Evolutionary conservation across 2,113 vertebrate genomes (phyloP), one percentile per base, ranked within the genome.

Genomic region (Dicaeum eximium): DNA sequence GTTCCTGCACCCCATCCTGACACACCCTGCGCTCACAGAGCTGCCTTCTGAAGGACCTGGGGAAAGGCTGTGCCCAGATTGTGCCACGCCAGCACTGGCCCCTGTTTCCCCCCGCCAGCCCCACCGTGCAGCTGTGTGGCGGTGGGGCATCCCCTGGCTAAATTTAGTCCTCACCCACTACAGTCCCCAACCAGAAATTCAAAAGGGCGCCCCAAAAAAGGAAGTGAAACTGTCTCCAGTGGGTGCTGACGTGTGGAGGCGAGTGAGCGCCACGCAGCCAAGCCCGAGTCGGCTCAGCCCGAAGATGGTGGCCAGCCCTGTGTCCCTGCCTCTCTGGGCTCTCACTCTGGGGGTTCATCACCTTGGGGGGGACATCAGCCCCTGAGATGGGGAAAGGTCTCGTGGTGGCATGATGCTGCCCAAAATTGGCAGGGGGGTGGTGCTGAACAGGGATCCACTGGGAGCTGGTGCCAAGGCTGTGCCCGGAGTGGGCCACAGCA

Each of bases 1-100:
- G 28, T 15, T 70, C 37, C 77, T 57, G n/a, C 24, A 23, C 12
- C 15, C 44, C 30, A 15, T 40, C 30, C 51, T 3, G 0, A 3
- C 23, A 11, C 3, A 27, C 2, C 6, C 13, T 20, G 4, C 0
- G 0, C n/a, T 65, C 69, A 37, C 1, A 0, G 1, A 30, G 8
- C 40, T 1, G 0, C 28, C 25, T 44, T 35, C 74, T 1, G 2
- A 16, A 47, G 66, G 53, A 23, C 28, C 7, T 14, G 44, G 51
- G 40, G 73, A 60, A 35, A 51, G 51, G 53, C 53, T 24, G 15
- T n/a, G 71, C 60, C 45, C 77, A n/a, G 77, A 22, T 18, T 53
- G 84, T 77, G 92, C 87, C 95, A 91, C 84, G 13, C 40, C 87
- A 94, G 72, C 92, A 8, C 48, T 30, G 10, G 6, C 35, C 35